A percentile compares a stretch with the other conserved stretches of the same genome.
Conservation (phyloP, 2,888 invertebrate species). For the Diloba caeruleocephala region DNA sequence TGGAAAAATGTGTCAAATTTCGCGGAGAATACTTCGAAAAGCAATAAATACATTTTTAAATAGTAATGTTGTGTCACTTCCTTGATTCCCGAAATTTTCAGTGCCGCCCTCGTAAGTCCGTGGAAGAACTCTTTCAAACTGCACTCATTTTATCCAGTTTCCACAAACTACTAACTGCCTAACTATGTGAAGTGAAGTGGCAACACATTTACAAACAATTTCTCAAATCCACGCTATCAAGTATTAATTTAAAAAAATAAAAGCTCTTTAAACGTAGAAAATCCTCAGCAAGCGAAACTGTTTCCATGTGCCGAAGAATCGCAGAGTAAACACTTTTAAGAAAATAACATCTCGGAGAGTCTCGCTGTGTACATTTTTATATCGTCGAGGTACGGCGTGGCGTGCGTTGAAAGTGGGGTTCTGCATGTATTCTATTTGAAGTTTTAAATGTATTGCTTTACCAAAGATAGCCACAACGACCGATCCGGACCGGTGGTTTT, state of each 20-base stretch:
- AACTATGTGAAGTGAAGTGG: slow-evolving; percentile 26
- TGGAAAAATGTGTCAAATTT: no score
- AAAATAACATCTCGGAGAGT: slow-evolving; percentile 54
- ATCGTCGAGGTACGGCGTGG: slow-evolving; percentile 28
- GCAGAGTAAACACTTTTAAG: slow-evolving; percentile 61
- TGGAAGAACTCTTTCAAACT: slow-evolving; percentile 26
- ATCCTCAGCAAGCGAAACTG: slow-evolving; percentile 25
- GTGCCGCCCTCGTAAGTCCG: slow-evolving; percentile 8
- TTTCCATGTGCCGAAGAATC: slow-evolving; percentile 47
- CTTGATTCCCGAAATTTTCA: no score
- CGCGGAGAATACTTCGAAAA: no score
- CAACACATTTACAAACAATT: slow-evolving; percentile 17
- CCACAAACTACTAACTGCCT: no score
- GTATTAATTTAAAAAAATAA: slow-evolving; percentile 38
- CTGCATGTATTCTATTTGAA: slow-evolving; percentile 25
- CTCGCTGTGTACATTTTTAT: slow-evolving; percentile 54
- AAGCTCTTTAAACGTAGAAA: slow-evolving; percentile 26
- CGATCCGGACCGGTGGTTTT: slow-evolving; percentile 18
- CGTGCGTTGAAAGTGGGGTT: slow-evolving; percentile 13
- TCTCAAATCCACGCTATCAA: slow-evolving; percentile 18
- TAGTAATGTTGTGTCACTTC: no score
- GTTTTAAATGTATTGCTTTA: slow-evolving; percentile 28
- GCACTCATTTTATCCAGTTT: slow-evolving; percentile 39
- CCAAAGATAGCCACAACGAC: no score
- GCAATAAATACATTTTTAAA: no score